phyloP scores from a whole-genome alignment of 1,140 invertebrate genomes.

The Drosophila willistoni region DNA sequence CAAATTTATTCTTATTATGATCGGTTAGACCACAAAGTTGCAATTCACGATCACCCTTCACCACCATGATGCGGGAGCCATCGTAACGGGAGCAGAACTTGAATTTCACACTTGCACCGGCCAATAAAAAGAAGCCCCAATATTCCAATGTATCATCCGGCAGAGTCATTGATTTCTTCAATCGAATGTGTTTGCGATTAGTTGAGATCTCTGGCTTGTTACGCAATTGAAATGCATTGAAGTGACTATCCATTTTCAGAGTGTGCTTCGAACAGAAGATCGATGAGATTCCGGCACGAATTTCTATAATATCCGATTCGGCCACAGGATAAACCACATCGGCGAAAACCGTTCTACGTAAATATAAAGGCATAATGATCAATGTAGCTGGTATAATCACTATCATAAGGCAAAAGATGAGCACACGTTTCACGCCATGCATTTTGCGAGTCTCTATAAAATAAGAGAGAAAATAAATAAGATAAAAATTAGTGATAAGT shows the following conservation, averaged over 20 bases:
- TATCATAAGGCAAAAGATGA: conserved; percentile 89
- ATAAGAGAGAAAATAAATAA: conserved; percentile 56
- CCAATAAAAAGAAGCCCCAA: conserved; percentile 93
- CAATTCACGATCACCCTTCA: conserved; percentile 90
- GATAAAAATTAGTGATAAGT: conserved; percentile 30
- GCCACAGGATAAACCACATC: conserved; percentile 90
- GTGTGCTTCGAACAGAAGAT: conserved; percentile 91
- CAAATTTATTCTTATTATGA: conserved; percentile 86
- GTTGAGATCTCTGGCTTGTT: conserved; percentile 87
- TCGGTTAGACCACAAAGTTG: conserved; percentile 90
- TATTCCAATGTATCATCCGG: conserved; percentile 94
- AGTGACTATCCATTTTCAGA: conserved; percentile 88
- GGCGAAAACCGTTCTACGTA: conserved; percentile 88
- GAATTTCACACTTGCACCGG: conserved; percentile 89
- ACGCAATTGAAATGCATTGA: conserved; percentile 92
- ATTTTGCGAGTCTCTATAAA: conserved; percentile 88
- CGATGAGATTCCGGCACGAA: conserved; percentile 90
- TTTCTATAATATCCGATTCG: conserved; percentile 92
- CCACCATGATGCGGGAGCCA: conserved; percentile 90
- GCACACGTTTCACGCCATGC: conserved; percentile 89
- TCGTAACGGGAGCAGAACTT: conserved; percentile 91
- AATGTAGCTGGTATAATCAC: conserved; percentile 88
- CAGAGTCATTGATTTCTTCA: conserved; percentile 91
- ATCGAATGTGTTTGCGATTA: conserved; percentile 88
- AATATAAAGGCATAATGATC: conserved; percentile 89